These are phyloP conservation scores for Corella eumyota DNA, from an alignment of 23 tunicate genomes.

Conservation along the genomic window DNA sequence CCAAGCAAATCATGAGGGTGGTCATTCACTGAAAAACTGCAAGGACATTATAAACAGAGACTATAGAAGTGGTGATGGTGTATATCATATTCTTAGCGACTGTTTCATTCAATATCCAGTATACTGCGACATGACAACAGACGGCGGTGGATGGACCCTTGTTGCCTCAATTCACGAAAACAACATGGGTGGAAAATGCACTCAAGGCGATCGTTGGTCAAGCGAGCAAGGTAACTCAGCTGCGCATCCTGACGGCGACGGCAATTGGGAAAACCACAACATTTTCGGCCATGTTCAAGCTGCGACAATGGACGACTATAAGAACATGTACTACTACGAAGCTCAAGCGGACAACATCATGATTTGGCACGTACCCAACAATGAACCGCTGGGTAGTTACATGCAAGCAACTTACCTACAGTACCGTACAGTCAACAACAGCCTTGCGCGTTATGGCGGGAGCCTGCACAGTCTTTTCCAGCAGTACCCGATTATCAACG, in stretches of 20 bases:
- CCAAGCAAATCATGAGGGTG: too few species aligned
- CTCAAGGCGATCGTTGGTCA: slow-evolving; percentile 40
- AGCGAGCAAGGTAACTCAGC: slow-evolving; percentile 32
- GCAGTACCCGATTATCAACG: slow-evolving; percentile 11
- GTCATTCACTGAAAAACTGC: too few species aligned
- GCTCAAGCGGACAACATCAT: slow-evolving; percentile 21
- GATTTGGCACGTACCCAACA: slow-evolving; percentile 49
- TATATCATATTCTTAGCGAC: too few species aligned
- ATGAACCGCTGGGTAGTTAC: slow-evolving; percentile 18
- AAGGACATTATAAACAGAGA: too few species aligned
- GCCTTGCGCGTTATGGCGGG: slow-evolving; percentile 29
- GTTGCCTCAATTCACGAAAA: slow-evolving; percentile 54
- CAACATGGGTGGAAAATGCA: slow-evolving; percentile 22
- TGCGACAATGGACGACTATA: slow-evolving; percentile 43
- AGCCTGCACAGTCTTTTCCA: slow-evolving; percentile 20
- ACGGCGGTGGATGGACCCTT: slow-evolving; percentile 54
- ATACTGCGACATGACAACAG: slow-evolving; percentile 33
- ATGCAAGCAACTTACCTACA: slow-evolving; percentile 5
- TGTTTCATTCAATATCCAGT: slow-evolving; percentile 9
- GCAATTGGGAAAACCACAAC: slow-evolving; percentile 21
- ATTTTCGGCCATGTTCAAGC: slow-evolving; percentile 18
- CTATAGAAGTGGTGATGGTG: too few species aligned
- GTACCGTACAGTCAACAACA: slow-evolving; percentile 16
- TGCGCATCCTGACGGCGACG: slow-evolving; percentile 12
- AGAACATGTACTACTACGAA: slow-evolving; percentile 24